phyloP scores from a whole-genome alignment of 2,113 vertebrate species.

The Callospermophilus lateralis region DNA sequence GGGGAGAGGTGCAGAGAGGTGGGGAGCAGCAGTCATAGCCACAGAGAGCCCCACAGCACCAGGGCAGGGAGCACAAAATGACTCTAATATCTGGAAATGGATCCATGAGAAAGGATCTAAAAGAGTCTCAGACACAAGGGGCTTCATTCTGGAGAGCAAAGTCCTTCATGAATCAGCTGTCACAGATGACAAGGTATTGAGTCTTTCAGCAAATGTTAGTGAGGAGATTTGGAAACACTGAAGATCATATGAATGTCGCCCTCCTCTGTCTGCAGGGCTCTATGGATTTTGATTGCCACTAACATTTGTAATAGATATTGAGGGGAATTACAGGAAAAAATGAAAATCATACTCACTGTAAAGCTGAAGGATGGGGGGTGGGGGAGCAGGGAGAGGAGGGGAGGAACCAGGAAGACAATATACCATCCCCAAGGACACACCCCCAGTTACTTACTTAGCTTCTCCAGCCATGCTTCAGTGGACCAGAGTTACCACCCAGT shows the following conservation, averaged over 20 bases:
- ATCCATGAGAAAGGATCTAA: background rate
- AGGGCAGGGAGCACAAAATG: background rate
- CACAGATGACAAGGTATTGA: background rate
- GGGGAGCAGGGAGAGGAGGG: accelerated
- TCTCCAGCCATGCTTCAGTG: too few relatives aligned
- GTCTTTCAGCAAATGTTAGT: background rate
- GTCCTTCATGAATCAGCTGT: background rate
- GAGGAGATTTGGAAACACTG: background rate
- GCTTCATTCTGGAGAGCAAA: background rate
- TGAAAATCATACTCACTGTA: background rate
- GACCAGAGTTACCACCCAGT: too few relatives aligned
- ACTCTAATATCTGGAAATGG: background rate
- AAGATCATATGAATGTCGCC: background rate
- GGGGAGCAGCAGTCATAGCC: background rate
- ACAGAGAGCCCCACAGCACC: accelerated
- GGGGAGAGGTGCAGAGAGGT: background rate
- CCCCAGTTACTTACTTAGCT: too few relatives aligned
- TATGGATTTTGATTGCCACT: background rate
- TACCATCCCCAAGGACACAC: too few relatives aligned
- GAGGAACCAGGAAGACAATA: too few relatives aligned
- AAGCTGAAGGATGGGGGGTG: background rate
- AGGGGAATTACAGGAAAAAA: background rate
- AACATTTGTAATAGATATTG: background rate
- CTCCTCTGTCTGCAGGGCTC: background rate
- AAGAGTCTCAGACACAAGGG: background rate